Conservation (phyloP, 2,888 invertebrate species). For the Toxonevra muliebris region DNA sequence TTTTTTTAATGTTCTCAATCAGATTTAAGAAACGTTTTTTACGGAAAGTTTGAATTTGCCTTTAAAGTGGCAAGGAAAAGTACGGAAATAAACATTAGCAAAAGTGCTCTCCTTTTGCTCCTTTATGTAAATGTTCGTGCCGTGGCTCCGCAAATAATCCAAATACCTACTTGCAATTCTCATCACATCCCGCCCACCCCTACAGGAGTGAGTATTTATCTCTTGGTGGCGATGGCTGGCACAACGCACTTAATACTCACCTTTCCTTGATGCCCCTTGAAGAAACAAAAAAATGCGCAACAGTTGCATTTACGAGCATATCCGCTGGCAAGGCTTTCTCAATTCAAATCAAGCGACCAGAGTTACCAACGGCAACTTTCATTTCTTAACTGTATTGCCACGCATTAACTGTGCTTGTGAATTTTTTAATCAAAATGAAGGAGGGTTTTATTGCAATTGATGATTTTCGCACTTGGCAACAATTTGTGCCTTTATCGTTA, state of each 20-base stretch:
- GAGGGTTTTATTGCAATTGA: not conserved
- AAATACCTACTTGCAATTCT: too few species aligned
- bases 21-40: too few species aligned
- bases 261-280: too few species aligned
- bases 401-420: not conserved
- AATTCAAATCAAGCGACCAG: not conserved
- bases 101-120: too few species aligned
- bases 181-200: too few species aligned
- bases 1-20: too few species aligned
- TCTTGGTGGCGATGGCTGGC: conserved; percentile 19
- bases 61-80: too few species aligned
- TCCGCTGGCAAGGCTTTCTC: not conserved
- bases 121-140: too few species aligned
- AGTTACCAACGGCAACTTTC: not conserved
- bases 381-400: not conserved
- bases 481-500: not conserved
- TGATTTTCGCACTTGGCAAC: not conserved
- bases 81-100: too few species aligned
- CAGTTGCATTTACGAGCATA: conserved; percentile 42
- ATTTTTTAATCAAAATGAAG: not conserved
- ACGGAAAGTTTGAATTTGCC: too few species aligned
- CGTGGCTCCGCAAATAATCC: too few species aligned
- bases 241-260: not conserved
- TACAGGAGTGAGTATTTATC: conserved; percentile 9
- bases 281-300: conserved; percentile 45